Evolutionary conservation across 2,113 vertebrate species (phyloP), one percentile per base, ranked within the genome.

Genomic region (Pantherophis guttatus): DNA sequence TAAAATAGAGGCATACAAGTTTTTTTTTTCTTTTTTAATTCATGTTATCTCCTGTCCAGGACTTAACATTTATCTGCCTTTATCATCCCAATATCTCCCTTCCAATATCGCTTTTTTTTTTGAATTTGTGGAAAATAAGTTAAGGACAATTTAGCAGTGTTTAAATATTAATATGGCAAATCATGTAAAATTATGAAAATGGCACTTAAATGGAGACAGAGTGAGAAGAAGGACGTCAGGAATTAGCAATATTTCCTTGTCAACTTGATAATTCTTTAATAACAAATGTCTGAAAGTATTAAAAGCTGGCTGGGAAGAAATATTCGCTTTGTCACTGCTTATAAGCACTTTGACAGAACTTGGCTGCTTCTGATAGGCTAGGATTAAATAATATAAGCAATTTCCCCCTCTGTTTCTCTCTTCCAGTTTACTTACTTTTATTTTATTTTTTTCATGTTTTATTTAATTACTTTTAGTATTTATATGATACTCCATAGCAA

Each of bases 211-310:
- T 21, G 17, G 92, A 75, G 70, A 39, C 62, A 90, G 65, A 57
- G 33, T 58, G 54, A 90, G 70, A 90, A 55, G 87, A 75, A 52
- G 12, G 19, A 75, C 85, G 88, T 93, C 92, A 93, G 48, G 92
- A 90, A 93, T 59, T 39, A 93, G 92, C 85, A 90, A 93, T 90
- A 90, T 93, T 89, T 93, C 92, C 88, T 86, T 91, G 48, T 94
- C 92, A 15, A 52, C 29, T 57, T 95, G 24, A 85, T 55, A 29
- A 58, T 89, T 96, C 55, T 26, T 94, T 94, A 94, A 88, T 87
- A 96, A 33, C 19, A 92, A 75, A 92, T 88, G 23, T 81, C 75
- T 33, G 93, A 91, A 92, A 33, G 2, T 65, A 81, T 94, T 93
- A 94, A 93, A 94, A 17, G 93, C 0, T 48, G 90, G 87, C 12